A percentile compares a stretch with the other conserved stretches of the same genome.
Evolutionary conservation across 1,140 invertebrate genomes (phyloP).

Genomic region (Schlechtendalia chinensis): DNA sequence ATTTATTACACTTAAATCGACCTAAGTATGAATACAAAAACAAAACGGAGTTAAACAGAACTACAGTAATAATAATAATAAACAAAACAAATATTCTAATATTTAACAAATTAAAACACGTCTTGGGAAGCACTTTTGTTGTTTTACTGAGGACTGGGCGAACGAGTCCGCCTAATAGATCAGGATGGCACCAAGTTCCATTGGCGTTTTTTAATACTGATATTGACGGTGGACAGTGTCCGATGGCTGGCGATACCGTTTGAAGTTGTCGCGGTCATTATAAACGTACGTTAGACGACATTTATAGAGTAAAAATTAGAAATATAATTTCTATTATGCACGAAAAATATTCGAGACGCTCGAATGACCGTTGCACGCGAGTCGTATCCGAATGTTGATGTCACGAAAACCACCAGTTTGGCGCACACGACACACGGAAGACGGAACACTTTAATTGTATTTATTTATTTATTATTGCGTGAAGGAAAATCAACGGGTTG

Average conservation of each 20-base stretch:
- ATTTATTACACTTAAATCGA: conserved; percentile 8
- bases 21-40: neutral
- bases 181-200: conserved; percentile 48
- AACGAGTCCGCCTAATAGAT: conserved; percentile 46
- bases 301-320: conserved; percentile 16
- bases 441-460: neutral
- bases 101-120: conserved; percentile 39
- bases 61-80: neutral
- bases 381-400: neutral
- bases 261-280: conserved; percentile 13
- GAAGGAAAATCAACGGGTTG: conserved; percentile 40
- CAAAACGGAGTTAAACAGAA: conserved; percentile 25
- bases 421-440: neutral
- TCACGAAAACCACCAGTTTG: conserved; percentile 15
- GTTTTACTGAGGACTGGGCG: conserved; percentile 2
- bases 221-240: neutral
- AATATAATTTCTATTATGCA: neutral
- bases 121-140: conserved; percentile 45
- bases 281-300: conserved; percentile 11
- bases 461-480: conserved; percentile 32
- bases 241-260: conserved; percentile 32
- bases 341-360: conserved; percentile 11
- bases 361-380: conserved; percentile 20
- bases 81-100: conserved; percentile 10
- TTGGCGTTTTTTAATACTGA: conserved; percentile 26